Evolutionary conservation across 2,797 vertebrate species (phyloP).

Genomic region (Dromococcyx pavoninus): DNA sequence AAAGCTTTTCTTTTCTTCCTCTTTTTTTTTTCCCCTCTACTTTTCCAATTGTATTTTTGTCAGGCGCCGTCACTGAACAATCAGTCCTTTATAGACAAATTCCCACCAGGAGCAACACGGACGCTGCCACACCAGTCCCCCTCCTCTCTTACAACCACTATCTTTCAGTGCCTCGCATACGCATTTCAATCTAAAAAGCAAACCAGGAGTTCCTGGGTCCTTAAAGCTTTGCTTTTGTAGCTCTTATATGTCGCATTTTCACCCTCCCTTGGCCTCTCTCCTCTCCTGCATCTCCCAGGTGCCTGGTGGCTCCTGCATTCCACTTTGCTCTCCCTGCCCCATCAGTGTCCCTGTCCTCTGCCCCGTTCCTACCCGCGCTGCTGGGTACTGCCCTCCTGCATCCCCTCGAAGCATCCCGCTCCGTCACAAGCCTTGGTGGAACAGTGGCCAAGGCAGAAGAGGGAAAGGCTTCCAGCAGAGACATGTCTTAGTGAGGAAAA

Average conservation of each 20-base stretch:
- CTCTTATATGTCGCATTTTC: neutral
- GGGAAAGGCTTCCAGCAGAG: neutral
- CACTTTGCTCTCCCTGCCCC: too few species aligned
- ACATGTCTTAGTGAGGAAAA: rapidly evolving
- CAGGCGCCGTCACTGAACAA: neutral
- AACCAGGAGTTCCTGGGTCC: neutral
- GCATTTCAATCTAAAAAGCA: neutral
- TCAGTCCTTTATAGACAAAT: constrained; percentile 23
- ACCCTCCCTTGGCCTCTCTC: neutral
- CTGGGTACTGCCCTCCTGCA: neutral
- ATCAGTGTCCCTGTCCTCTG: neutral
- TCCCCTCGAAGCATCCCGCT: neutral
- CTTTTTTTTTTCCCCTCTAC: neutral
- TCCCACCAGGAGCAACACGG: constrained; percentile 29
- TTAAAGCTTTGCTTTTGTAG: neutral
- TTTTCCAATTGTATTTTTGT: constrained; percentile 59
- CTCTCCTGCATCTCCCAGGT: neutral
- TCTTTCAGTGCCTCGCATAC: neutral
- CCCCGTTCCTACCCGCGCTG: neutral
- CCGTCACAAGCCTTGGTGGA: too few species aligned
- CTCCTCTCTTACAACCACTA: neutral
- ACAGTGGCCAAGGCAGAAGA: neutral
- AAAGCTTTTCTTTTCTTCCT: constrained; percentile 37
- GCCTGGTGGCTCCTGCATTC: rapidly evolving
- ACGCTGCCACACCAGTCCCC: neutral